Evolutionary conservation across 2,113 vertebrate species (phyloP), one percentile per base, ranked within the genome.

Genomic region (Poicephalus meyeri): DNA sequence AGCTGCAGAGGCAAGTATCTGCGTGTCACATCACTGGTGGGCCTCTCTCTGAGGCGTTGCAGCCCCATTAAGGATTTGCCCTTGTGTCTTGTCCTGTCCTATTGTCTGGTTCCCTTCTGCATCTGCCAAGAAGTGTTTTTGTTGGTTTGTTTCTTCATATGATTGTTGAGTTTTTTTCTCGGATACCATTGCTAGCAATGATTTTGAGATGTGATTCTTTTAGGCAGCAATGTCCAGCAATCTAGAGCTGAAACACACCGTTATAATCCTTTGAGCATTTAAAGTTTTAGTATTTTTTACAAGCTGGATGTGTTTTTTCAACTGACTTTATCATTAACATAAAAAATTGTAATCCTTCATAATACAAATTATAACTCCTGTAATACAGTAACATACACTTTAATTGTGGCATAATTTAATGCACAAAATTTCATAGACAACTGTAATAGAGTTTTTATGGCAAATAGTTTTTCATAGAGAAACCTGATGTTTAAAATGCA

Each of bases 11-110:
- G n/a, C 29, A 52, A 61, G 31, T 33, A 16, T 24, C 44, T 56
- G 33, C 31, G 26, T 28, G 7, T 28, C 3, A 3, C 77, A 16
- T 53, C 0, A 0, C 3, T 3, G 3, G 12, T 37, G 53, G 29
- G 5, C 24, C 26, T 87, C 28, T 69, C 35, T 37, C 31, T 3
- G 7, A 44, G 1, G 35, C 3, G 1, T 1, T 55, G 65, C 47
- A 56, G 18, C 9, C 42, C 56, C 41, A 12, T 44, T 60, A 55
- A 49, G 29, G 29, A 64, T 56, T 37, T 41, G 24, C 41, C 86
- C 47, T 49, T 33, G 29, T 65, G 47, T 42, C 46, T 35, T 56
- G 13, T 68, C 35, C 65, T 81, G 29, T 63, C 52, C 41, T 47
- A 16, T 16, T 37, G 29, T 46, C 63, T 23, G 12, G 7, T 35